phyloP scores from a whole-genome alignment of 1,140 invertebrate species.

The Nasonia vitripennis region DNA sequence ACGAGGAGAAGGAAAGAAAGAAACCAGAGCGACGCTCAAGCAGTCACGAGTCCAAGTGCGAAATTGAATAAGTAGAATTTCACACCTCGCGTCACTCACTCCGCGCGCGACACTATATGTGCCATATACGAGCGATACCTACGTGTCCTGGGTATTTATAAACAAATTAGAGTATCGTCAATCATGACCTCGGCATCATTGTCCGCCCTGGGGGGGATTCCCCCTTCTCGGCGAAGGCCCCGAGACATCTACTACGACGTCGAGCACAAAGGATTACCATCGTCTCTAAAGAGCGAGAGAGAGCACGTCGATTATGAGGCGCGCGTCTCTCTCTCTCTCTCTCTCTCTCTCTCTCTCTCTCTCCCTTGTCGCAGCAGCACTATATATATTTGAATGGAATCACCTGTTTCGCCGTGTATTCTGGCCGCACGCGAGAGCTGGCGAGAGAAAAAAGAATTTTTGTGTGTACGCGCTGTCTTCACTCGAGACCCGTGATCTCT shows the following conservation, averaged over 20 bases:
- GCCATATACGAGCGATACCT: neutral
- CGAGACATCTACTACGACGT: conserved; percentile 14
- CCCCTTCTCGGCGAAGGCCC: conserved; percentile 21
- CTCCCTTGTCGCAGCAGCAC: neutral
- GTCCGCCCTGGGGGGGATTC: conserved; percentile 12
- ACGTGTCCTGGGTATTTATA: conserved; percentile 46
- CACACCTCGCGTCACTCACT: conserved; percentile 43
- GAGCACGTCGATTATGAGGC: conserved; percentile 58
- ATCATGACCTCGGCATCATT: conserved; percentile 35
- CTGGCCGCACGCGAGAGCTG: conserved; percentile 31
- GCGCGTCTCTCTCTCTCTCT: conserved; percentile 18
- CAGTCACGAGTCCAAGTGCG: conserved; percentile 39
- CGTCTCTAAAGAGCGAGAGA: conserved; percentile 41
- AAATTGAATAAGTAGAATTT: conserved; percentile 54
- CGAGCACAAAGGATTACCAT: conserved; percentile 48
- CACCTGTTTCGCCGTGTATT: conserved; percentile 49
- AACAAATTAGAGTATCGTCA: conserved; percentile 55
- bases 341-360: conserved; percentile 6
- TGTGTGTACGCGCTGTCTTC: neutral
- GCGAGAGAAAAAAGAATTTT: conserved; percentile 11
- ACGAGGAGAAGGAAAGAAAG: conserved; percentile 1
- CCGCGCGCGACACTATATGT: neutral
- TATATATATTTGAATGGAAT: conserved; percentile 60
- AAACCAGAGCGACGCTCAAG: conserved; percentile 9
- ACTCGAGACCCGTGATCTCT: neutral